A percentile compares a stretch with the other conserved stretches of the same genome.
These are phyloP conservation scores for Ailurus styani DNA, from an alignment of 2,113 vertebrate species.

Conservation along the genomic window DNA sequence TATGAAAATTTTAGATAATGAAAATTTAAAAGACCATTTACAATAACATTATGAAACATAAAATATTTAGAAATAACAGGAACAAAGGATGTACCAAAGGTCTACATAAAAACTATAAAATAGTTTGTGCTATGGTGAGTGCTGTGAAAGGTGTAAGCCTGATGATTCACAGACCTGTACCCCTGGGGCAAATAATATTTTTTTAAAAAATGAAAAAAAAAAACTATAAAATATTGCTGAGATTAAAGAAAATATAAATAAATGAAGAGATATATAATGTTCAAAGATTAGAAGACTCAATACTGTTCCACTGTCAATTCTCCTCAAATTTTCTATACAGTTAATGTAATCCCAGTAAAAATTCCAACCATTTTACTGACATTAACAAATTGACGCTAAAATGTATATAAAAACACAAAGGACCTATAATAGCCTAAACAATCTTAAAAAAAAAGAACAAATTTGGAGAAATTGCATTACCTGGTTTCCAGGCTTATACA, in stretches of 20 bases:
- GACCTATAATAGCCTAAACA: background rate
- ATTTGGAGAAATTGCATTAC: background rate
- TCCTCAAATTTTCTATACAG: background rate
- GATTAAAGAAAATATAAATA: constrained; percentile 3
- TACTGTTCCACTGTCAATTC: background rate
- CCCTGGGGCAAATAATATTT: too few species aligned
- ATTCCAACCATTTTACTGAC: background rate
- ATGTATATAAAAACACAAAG: background rate
- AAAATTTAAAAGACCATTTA: background rate
- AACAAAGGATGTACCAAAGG: background rate
- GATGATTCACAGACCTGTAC: too few species aligned
- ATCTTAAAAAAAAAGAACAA: background rate
- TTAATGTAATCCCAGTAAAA: background rate
- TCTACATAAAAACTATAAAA: background rate
- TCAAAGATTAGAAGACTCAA: background rate
- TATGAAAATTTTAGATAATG: background rate
- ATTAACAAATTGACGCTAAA: background rate
- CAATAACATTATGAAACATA: background rate
- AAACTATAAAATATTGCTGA: background rate
- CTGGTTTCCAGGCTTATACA: background rate
- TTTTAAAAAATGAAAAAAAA: too few species aligned
- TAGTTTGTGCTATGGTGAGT: too few species aligned
- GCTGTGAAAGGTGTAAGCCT: too few species aligned
- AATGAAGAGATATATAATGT: background rate
- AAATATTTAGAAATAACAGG: constrained; percentile 32